Evolutionary conservation across 1,140 invertebrate species (phyloP).

Genomic region (Drosophila jambulina): DNA sequence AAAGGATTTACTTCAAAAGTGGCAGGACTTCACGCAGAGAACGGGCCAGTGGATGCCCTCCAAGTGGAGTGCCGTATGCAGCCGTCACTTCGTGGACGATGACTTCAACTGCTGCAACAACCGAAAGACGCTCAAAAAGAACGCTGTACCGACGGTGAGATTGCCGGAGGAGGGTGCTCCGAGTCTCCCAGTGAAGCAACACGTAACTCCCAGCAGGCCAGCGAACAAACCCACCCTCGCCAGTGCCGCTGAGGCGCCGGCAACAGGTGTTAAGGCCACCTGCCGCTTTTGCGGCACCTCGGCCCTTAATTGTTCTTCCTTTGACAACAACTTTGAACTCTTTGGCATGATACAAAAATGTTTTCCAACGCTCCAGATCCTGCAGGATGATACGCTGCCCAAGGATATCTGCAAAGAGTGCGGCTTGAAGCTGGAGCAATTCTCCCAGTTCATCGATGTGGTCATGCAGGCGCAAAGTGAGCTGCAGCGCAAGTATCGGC

Average conservation of each 20-base stretch:
- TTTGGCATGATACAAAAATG: constrained; percentile 83
- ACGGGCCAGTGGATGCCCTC: constrained; percentile 74
- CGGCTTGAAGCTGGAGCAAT: constrained; percentile 61
- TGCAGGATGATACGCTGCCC: constrained; percentile 76
- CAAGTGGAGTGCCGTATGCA: constrained; percentile 79
- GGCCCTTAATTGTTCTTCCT: constrained; percentile 62
- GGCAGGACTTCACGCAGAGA: constrained; percentile 73
- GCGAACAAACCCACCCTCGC: constrained; percentile 34
- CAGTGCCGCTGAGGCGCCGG: constrained; percentile 30
- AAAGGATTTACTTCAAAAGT: constrained; percentile 74
- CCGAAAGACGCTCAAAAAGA: constrained; percentile 74
- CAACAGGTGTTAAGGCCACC: constrained; percentile 45
- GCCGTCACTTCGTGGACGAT: constrained; percentile 69
- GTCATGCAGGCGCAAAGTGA: constrained; percentile 76
- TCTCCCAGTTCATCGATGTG: constrained; percentile 74
- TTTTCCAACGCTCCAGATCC: constrained; percentile 79
- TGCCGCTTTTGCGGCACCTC: constrained; percentile 72
- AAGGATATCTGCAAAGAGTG: constrained; percentile 76
- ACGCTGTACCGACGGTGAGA: constrained; percentile 69
- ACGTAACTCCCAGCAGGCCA: constrained; percentile 16
- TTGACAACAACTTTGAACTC: constrained; percentile 74
- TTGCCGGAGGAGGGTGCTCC: constrained; percentile 13
- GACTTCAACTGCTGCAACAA: constrained; percentile 75
- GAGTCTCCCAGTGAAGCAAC: constrained; percentile 45
- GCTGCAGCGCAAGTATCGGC: constrained; percentile 72